Percentiles rank a stretch among this genome's conserved stretches.
Evolutionary conservation across 2,113 vertebrate genomes (phyloP).

Genomic region (Serilophus lunatus): DNA sequence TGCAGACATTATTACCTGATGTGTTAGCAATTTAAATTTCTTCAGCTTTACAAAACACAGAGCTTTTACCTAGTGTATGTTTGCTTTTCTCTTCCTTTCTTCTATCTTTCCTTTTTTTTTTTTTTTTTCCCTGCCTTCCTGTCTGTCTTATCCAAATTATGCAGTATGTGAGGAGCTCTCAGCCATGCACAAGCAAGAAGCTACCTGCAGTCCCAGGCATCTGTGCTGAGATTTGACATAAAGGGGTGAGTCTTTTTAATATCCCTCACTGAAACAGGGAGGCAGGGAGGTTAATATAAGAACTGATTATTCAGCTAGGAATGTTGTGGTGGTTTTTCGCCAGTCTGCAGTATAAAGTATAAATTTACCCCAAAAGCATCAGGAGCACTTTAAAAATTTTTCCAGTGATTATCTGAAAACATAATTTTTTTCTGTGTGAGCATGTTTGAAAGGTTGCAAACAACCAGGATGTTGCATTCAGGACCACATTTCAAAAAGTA

Average conservation of each 20-base stretch:
- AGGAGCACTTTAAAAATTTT: background rate
- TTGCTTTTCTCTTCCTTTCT: background rate
- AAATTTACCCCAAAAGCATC: background rate
- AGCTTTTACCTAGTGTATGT: background rate
- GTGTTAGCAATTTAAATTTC: background rate
- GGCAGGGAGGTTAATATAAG: background rate
- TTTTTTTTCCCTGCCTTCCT: background rate
- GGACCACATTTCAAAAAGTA: background rate
- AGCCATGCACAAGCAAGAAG: background rate
- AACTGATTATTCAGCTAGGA: background rate
- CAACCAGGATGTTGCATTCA: background rate
- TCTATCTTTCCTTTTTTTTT: accelerated
- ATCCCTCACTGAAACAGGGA: background rate
- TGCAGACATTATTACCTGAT: background rate
- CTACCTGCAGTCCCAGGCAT: background rate
- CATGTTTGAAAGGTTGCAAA: background rate
- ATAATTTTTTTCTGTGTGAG: background rate
- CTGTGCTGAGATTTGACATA: background rate
- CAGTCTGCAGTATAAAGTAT: background rate
- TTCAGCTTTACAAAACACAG: background rate
- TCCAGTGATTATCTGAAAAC: background rate
- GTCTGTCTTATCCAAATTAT: background rate
- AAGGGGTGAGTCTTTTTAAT: background rate
- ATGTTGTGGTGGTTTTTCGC: accelerated
- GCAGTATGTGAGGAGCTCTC: background rate